Evolutionary conservation across 1,140 invertebrate genomes (phyloP), one percentile per base, ranked within the genome.

Genomic region (Phenacoccus solenopsis): DNA sequence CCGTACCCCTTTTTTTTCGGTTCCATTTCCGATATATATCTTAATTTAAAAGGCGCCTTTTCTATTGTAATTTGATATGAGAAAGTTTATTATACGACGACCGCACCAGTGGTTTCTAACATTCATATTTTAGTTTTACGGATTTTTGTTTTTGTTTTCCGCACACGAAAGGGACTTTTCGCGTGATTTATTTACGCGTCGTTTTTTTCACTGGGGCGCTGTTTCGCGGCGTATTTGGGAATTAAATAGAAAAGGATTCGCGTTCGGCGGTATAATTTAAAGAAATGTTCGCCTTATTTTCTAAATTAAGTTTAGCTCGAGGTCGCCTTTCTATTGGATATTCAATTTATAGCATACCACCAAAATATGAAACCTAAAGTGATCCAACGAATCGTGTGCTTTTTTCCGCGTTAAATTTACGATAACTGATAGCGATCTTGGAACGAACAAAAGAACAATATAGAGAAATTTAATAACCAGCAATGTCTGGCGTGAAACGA

Each of bases 21-120:
- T 49, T 49, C 16, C 5, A 49, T 49, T 49, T 49, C 38, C 20
- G 38, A 49, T 49, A 49, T 49, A 49, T 49, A 49, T 49, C 38
- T 49, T 49, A 49, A 49, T 49, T 49, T 49, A 10, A 49, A 49
- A 49, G 38, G 38, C 38, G 38, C 38, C 38, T 49, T 32, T 49
- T 49, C 38, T 49, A 49, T 49, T 49, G 38, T 49, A 49, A 49
- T 49, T 49, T 49, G 38, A 49, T 49, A 49, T 49, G 38, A 49
- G 38, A 49, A 49, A 49, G 38, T 49, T 3, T 49, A 49, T 49
- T 49, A 49, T n/a, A n/a, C 38, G 12, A 16, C 38, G 16, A n/a
- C 5, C 16, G 16, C 38, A 49, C n/a, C n/a, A n/a, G 38, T 49
- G 38, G 38, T 49, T 49, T 49, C 38, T 49, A 49, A 49, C 38